Base-by-base conservation (phyloP, 2,888 invertebrate species). In the Tinea pellionella region DNA sequence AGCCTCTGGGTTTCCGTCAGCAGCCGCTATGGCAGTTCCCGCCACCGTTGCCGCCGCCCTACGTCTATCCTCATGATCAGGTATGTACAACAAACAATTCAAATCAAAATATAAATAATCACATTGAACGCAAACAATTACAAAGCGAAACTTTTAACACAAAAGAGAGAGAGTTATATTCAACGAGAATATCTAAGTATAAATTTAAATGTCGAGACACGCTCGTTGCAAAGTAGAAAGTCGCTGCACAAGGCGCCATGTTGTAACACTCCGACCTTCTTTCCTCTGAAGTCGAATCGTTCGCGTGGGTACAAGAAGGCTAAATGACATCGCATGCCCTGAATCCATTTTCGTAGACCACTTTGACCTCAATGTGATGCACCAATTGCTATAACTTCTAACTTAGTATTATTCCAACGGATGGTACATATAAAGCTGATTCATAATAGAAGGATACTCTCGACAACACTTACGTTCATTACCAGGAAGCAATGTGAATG, bases 11-110 rank as follows among this genome's bases (percentile, higher is more conserved):
- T 70, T 91, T 90, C 77, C 84, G 90, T 71, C 91, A 92, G 79
- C 92, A 91, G 81, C 92, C 93, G 69, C 89, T 93, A 77, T 95
- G 94, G 95, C 93, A 94, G 80, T 94, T 94, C 81, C 94, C 94
- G 75, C 94, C 94, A 71, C 92, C 93, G 80, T 90, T 92, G 78
- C 92, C 92, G 73, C 91, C 92, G 77, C 93, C 92, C 82, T 93
- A 92, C 88, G 89, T 92, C 92, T 93, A 88, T 86, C 78, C 84
- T 76, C 92, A 92, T 80, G 93, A 93, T 89, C 93, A 94, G 93
- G 95, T 95, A 86, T 87, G 90, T 89, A 72, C 58, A 55, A 24
- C 42, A 47, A 18, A 0, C 0, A 42, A 56, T 8, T 6, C 51
- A 51, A 18, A 51, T 42, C 2, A 16, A 47, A 47, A 47, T 41